phyloP scores from a whole-genome alignment of 1,140 invertebrate genomes.

The Heliconius hermathena region DNA sequence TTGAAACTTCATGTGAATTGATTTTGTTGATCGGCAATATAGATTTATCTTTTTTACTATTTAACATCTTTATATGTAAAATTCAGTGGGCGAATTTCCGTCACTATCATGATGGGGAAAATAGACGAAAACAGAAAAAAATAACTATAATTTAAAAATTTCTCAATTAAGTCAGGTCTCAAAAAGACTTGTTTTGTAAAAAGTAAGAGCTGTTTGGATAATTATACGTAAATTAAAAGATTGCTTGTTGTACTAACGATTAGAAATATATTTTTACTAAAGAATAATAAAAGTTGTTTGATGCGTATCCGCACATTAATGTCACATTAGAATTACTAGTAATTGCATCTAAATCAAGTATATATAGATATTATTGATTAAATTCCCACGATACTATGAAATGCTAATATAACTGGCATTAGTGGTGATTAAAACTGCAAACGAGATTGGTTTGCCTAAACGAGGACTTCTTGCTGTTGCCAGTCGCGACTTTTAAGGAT shows the following conservation, averaged over 20 bases:
- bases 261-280: neutral
- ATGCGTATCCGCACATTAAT: slow-evolving; percentile 1
- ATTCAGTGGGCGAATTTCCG: too few species aligned
- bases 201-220: neutral
- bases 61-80: too few species aligned
- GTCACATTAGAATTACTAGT: neutral
- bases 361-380: neutral
- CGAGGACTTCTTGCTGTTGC: slow-evolving; percentile 44
- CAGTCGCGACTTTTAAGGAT: slow-evolving; percentile 60
- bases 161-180: too few species aligned
- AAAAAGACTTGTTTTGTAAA: neutral
- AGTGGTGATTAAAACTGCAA: slow-evolving; percentile 40
- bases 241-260: neutral
- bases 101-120: too few species aligned
- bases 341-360: slow-evolving; percentile 9
- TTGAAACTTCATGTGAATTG: too few species aligned
- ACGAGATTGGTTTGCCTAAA: slow-evolving; percentile 49
- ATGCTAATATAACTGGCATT: slow-evolving; percentile 11
- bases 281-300: neutral
- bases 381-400: slow-evolving; percentile 26
- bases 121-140: too few species aligned
- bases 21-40: too few species aligned
- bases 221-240: neutral
- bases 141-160: too few species aligned
- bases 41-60: too few species aligned